These are phyloP conservation scores for Eubasilissa regina DNA, from an alignment of 1,140 invertebrate species.

Conservation along the genomic window DNA sequence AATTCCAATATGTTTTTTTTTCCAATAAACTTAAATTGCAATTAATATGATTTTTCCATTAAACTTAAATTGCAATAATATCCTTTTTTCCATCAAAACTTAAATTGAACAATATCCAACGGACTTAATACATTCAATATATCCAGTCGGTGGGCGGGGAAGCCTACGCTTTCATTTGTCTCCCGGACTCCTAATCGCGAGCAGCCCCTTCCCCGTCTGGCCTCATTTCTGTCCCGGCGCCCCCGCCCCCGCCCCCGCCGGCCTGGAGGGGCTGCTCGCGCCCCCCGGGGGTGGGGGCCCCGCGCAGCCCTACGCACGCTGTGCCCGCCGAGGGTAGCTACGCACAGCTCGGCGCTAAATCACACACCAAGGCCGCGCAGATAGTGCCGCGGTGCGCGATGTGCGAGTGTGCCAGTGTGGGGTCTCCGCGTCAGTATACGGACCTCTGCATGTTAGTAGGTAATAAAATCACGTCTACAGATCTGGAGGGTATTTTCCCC, in stretches of 20 bases:
- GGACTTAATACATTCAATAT: slow-evolving; percentile 18
- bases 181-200: slow-evolving; percentile 55
- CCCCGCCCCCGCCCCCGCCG: slow-evolving; percentile 39
- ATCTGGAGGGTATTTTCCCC: slow-evolving; percentile 9
- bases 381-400: neutral
- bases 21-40: no score
- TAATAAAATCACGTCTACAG: slow-evolving; percentile 14
- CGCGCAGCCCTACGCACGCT: neutral
- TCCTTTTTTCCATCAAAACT: slow-evolving; percentile 15
- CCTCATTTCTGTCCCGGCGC: slow-evolving; percentile 21
- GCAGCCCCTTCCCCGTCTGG: slow-evolving; percentile 35
- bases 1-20: no score
- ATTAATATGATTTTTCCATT: no score
- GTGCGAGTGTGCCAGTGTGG: no score
- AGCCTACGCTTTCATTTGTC: slow-evolving; percentile 56
- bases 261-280: slow-evolving; percentile 28
- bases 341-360: slow-evolving; percentile 28
- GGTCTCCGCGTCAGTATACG: neutral
- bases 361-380: slow-evolving; percentile 29
- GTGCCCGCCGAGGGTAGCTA: slow-evolving; percentile 15
- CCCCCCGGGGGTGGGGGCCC: neutral
- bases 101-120: slow-evolving; percentile 30
- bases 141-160: slow-evolving; percentile 30
- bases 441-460: neutral
- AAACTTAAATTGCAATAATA: neutral